phyloP scores from a whole-genome alignment of 2,797 vertebrate species.

The Microctenopoma lineatum region DNA sequence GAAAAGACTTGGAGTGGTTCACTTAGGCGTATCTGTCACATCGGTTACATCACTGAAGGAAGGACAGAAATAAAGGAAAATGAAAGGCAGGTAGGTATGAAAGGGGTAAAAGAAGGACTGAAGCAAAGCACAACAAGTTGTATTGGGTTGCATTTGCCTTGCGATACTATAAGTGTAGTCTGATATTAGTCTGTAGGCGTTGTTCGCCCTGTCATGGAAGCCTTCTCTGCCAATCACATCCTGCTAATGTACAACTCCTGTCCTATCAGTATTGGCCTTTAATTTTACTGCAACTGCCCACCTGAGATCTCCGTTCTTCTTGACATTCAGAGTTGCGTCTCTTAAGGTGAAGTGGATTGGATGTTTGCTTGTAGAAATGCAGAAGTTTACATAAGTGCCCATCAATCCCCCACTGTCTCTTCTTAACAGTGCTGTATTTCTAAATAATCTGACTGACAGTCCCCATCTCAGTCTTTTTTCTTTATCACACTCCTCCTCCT shows the following conservation, averaged over 20 bases:
- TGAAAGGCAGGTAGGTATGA: conserved; percentile 16
- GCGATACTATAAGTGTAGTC: conserved; percentile 4
- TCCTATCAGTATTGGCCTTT: conserved; percentile 21
- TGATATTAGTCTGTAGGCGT: conserved; percentile 26
- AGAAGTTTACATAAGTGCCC: conserved; percentile 26
- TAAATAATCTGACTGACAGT: conserved; percentile 54
- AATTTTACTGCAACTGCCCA: conserved; percentile 28
- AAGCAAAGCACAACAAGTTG: conserved; percentile 17
- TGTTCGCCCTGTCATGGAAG: conserved; percentile 33
- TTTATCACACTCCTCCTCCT: conserved; percentile 44
- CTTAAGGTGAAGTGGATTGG: conserved; percentile 31
- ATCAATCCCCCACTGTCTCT: conserved; percentile 14
- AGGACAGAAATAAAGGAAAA: conserved; percentile 19
- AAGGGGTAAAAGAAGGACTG: conserved; percentile 13
- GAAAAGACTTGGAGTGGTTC: conserved; percentile 52
- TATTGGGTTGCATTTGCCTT: conserved; percentile 26
- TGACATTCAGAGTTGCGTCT: conserved; percentile 32
- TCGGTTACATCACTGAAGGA: conserved; percentile 36
- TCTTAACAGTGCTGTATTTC: conserved; percentile 32
- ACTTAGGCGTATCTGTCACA: conserved; percentile 49
- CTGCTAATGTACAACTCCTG: conserved; percentile 33
- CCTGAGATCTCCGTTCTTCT: conserved; percentile 20
- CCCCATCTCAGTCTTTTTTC: conserved; percentile 35
- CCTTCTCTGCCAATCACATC: conserved; percentile 36
- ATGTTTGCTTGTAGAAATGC: conserved; percentile 21